phyloP scores from a whole-genome alignment of 1,140 invertebrate genomes.

The Oscheius sp. region DNA sequence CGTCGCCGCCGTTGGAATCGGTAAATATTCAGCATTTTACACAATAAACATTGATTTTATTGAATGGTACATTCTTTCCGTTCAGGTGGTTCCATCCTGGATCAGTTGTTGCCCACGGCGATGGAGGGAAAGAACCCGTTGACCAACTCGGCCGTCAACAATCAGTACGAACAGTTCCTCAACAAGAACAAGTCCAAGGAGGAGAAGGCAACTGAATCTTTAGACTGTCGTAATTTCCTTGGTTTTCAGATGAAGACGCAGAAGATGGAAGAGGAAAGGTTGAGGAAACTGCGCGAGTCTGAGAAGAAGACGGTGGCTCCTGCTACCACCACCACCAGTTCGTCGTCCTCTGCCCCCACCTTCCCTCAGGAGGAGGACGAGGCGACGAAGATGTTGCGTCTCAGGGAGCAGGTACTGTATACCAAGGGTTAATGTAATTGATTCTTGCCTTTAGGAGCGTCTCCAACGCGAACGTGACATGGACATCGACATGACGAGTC shows the following conservation, averaged over 20 bases:
- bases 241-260: slow-evolving; percentile 13
- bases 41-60: background rate
- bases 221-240: background rate
- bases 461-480: slow-evolving; percentile 38
- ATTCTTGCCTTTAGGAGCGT: slow-evolving; percentile 27
- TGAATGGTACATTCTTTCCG: too few relatives aligned
- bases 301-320: background rate
- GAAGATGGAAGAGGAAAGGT: background rate
- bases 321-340: background rate
- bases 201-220: slow-evolving; percentile 69
- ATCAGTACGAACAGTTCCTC: slow-evolving; percentile 74
- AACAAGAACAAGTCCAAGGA: slow-evolving; percentile 91
- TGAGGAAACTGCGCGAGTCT: slow-evolving; percentile 4
- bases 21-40: background rate
- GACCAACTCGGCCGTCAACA: background rate
- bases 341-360: background rate
- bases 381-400: background rate
- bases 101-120: slow-evolving; percentile 30
- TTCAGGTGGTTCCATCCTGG: slow-evolving; percentile 35
- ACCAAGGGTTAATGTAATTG: too few relatives aligned
- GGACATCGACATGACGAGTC: slow-evolving; percentile 38
- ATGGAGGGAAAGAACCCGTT: background rate
- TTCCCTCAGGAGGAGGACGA: background rate
- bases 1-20: slow-evolving; percentile 7
- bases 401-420: slow-evolving; percentile 1